Evolutionary conservation across 2,888 invertebrate species (phyloP).

Genomic region (Dione juno): DNA sequence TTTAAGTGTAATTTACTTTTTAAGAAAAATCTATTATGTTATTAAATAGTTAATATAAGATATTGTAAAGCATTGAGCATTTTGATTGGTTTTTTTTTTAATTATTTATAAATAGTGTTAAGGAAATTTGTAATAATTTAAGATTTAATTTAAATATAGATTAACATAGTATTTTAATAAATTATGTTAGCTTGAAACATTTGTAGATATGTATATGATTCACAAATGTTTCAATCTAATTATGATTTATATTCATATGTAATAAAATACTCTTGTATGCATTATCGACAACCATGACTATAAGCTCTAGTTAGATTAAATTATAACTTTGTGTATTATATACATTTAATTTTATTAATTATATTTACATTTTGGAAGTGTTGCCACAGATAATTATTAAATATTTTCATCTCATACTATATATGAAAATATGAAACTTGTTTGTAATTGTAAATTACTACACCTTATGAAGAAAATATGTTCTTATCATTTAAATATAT

Average conservation of each 20-base stretch:
- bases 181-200: not conserved
- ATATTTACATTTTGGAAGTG: not conserved
- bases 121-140: not conserved
- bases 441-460: too few species aligned
- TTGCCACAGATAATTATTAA: not conserved
- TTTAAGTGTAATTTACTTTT: not conserved
- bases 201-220: too few species aligned
- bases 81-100: not conserved
- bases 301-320: conserved; percentile 67
- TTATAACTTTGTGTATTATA: conserved; percentile 45
- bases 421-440: too few species aligned
- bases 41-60: too few species aligned
- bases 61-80: too few species aligned
- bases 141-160: not conserved
- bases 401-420: not conserved
- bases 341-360: not conserved
- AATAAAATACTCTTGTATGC: conserved; percentile 8
- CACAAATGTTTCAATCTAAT: too few species aligned
- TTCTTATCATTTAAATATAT: too few species aligned
- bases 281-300: conserved; percentile 56
- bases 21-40: too few species aligned
- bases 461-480: too few species aligned
- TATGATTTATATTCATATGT: not conserved
- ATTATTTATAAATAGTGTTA: not conserved
- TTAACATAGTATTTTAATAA: not conserved